Evolutionary conservation across 1,140 invertebrate genomes (phyloP).

Genomic region (Psix sp.): DNA sequence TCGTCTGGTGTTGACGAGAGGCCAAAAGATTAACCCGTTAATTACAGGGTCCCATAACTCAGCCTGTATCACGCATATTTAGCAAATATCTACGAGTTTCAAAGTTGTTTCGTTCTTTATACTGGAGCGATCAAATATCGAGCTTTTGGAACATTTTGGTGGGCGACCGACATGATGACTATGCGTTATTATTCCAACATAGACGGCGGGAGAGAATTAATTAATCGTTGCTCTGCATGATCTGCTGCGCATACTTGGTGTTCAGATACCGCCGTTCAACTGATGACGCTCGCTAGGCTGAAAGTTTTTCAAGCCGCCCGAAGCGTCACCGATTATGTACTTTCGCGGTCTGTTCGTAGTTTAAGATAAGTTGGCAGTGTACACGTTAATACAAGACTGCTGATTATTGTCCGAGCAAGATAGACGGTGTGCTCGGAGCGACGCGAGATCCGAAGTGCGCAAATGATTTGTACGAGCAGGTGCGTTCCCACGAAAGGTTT

Average conservation of each 20-base stretch:
- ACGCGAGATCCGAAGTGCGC: constrained; percentile 56
- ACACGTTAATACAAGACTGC: constrained; percentile 24
- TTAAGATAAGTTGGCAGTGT: background rate
- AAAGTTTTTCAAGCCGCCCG: too few species aligned
- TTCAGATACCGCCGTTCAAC: constrained; percentile 27
- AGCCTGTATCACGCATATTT: too few species aligned
- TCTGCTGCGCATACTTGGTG: constrained; percentile 7
- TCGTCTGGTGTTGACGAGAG: constrained; percentile 31
- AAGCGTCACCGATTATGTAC: constrained; percentile 32
- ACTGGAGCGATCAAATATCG: too few species aligned
- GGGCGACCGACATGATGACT: background rate
- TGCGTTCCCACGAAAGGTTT: constrained; percentile 62
- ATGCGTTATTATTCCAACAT: too few species aligned
- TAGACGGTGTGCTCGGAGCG: constrained; percentile 52
- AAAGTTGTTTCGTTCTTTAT: too few species aligned
- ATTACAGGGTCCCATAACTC: too few species aligned
- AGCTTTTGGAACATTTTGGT: too few species aligned
- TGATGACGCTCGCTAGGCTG: too few species aligned
- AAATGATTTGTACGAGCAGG: constrained; percentile 64
- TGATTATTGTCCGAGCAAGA: constrained; percentile 58
- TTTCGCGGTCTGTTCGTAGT: background rate
- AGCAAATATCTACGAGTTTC: too few species aligned
- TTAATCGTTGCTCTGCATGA: too few species aligned
- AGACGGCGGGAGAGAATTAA: too few species aligned
- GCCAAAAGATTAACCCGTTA: constrained; percentile 45